These are phyloP conservation scores for Dipodomys merriami DNA, from an alignment of 2,113 vertebrate genomes.

Conservation along the genomic window DNA sequence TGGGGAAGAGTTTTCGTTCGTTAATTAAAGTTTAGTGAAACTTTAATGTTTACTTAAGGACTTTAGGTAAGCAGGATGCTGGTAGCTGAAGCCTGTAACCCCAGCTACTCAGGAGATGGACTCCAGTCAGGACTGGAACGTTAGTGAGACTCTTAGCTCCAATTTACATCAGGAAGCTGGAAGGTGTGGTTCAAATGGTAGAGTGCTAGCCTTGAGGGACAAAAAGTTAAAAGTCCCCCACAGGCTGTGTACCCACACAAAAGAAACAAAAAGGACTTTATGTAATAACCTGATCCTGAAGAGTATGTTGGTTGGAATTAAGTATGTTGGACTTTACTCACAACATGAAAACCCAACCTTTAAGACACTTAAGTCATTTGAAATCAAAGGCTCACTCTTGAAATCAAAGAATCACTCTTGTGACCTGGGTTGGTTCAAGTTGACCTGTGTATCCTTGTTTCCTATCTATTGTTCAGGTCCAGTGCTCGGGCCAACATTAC, in stretches of 20 bases:
- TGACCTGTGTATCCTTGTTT: neutral
- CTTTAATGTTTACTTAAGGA: too few species aligned
- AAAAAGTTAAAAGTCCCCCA: too few species aligned
- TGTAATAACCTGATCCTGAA: neutral
- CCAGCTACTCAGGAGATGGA: too few species aligned
- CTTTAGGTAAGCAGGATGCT: too few species aligned
- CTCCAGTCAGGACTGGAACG: too few species aligned
- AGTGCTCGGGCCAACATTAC: slow-evolving; percentile 92
- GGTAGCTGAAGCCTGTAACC: too few species aligned
- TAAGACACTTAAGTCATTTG: neutral
- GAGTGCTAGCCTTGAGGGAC: too few species aligned
- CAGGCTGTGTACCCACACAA: too few species aligned
- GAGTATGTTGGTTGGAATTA: neutral
- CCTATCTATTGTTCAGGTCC: slow-evolving; percentile 80
- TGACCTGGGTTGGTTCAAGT: neutral
- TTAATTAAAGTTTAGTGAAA: neutral
- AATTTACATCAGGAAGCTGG: too few species aligned
- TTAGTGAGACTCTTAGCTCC: too few species aligned
- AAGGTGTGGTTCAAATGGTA: too few species aligned
- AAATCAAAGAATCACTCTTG: neutral
- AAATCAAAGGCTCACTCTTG: neutral
- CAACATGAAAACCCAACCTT: neutral
- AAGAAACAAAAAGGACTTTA: neutral
- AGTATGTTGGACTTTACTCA: neutral
- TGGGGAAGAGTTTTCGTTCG: neutral